A percentile compares a stretch with the other conserved stretches of the same genome.
Evolutionary conservation across 2,888 invertebrate genomes (phyloP).

Genomic region (Polydrusus tereticollis): DNA sequence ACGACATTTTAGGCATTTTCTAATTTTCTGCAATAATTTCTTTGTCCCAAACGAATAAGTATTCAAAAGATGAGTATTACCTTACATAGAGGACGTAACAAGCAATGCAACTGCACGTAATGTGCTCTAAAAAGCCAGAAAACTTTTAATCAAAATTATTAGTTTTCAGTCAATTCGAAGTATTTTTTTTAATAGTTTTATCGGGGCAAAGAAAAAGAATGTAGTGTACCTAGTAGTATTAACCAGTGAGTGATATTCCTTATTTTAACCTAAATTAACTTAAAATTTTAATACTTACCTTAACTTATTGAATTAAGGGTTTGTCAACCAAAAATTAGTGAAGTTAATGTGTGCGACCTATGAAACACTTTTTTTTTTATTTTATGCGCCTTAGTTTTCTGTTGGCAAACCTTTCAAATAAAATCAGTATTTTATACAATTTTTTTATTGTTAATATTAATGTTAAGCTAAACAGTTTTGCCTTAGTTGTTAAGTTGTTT

Average conservation of each 20-base stretch:
- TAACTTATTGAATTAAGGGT: slow-evolving; percentile 49
- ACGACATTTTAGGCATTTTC: slow-evolving; percentile 51
- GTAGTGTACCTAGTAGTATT: slow-evolving; percentile 63
- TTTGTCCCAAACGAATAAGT: slow-evolving; percentile 36
- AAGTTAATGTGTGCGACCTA: background rate
- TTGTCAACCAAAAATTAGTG: background rate
- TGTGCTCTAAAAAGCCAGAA: too few relatives aligned
- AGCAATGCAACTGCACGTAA: too few relatives aligned
- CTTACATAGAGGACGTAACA: slow-evolving; percentile 21
- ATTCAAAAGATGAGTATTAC: slow-evolving; percentile 40
- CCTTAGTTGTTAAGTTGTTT: slow-evolving; percentile 52
- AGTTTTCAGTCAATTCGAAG: too few relatives aligned
- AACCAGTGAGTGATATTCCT: slow-evolving; percentile 66
- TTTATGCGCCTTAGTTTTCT: slow-evolving; percentile 39
- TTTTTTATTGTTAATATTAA: slow-evolving; percentile 53
- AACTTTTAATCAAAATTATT: too few relatives aligned
- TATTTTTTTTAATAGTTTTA: too few relatives aligned
- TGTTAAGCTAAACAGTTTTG: slow-evolving; percentile 46
- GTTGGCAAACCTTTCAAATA: slow-evolving; percentile 34
- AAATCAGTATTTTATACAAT: slow-evolving; percentile 68
- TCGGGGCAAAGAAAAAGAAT: slow-evolving; percentile 44
- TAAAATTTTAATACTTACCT: slow-evolving; percentile 53
- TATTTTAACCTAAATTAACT: slow-evolving; percentile 51
- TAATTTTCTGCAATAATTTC: slow-evolving; percentile 50
- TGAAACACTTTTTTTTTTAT: background rate